Base-by-base conservation (phyloP, 2,888 invertebrate species). In the Sabatieria punctata region DNA sequence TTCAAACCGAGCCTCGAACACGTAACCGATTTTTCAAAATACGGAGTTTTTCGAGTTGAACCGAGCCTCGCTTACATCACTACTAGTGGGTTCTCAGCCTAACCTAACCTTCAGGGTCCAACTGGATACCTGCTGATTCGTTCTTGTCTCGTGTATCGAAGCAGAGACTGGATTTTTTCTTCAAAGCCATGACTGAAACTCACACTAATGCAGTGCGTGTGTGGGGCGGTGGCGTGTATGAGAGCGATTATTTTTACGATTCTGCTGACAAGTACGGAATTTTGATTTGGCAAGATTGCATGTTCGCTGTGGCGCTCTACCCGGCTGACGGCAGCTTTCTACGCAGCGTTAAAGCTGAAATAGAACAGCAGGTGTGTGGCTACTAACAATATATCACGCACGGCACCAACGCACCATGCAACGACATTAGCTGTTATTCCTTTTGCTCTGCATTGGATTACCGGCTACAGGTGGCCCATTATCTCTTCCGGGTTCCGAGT, bases 171-270 rank as follows among this genome's bases (percentile, higher is more conserved):
- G 2, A 48, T 4, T 58, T 54, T 39, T 41, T 52, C 6, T 37
- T 58, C 11, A 24, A 49, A 25, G 52, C 53, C 23, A 75, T 79
- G 1, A 71, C 73, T 22, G 67, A 77, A 51, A 61, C 79, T 0
- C 77, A 91, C 63, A 86, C 89, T 82, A 83, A 85, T 60, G 84
- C 85, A 78, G 68, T 95, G 15, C 74, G 95, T n/a, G 83, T 95
- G 1, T 97, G 95, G 95, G 95, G 95, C 24, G 95, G 95, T n/a
- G 95, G 91, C 0, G 71, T 85, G 0, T 97, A 93, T 60, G 93
- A 93, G 64, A 78, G 80, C 0, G 83, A 91, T 55, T 74, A 76
- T 48, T 91, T 95, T 67, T 97, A 95, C 65, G 49, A 69, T 52
- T 65, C 79, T 30, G 85, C 88, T 46, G 91, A 95, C 64, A 75